Evolutionary conservation across 92 coral and sea anemone genomes (phyloP), one percentile per base, ranked within the genome.

Genomic region (Epizoanthus scotinus): DNA sequence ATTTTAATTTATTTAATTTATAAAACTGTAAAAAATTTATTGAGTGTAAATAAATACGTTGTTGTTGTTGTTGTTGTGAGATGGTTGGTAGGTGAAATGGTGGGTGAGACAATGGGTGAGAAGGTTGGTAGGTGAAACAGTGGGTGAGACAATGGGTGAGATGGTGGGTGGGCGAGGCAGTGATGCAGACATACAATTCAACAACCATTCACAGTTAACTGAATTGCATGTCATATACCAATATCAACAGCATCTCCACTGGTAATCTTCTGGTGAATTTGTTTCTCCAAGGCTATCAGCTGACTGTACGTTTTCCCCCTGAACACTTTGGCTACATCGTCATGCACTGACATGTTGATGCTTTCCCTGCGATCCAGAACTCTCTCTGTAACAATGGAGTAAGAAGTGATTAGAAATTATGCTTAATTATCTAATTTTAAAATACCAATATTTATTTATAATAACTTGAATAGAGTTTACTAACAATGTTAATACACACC

Each of bases 181-280:
- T 44, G 52, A 47, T 47, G 40, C 40, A 34, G 3, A 47, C 0
- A 47, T 8, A 47, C 9, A 47, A 13, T 10, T 8, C 14, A 13
- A 15, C 2, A 14, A 47, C 10, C 13, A 14, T 47, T 47, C 15
- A 47, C 50, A 47, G 54, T 40, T 68, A 22, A 9, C 40, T 67
- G 10, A 24, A 62, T 2, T 62, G 18, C 18, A 62, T 12, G 36
- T 14, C 15, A 38, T 73, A 72, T 78, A 95, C 99, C 99, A 63
- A 95, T 95, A 78, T 95, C 99, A 62, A 95, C 99, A 5, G 99
- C 95, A 87, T 91, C 96, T 34, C 98, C 99, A 71, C 94, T 92
- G 31, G 96, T 82, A 28, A 95, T 95, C 82, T 95, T 95, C 83
- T 88, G 90, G 81, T 89, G 78, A 22, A 95, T 95, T 86, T 93